These are phyloP conservation scores for Latrodectus geometricus DNA, from an alignment of 1,140 invertebrate species.

Conservation along the genomic window DNA sequence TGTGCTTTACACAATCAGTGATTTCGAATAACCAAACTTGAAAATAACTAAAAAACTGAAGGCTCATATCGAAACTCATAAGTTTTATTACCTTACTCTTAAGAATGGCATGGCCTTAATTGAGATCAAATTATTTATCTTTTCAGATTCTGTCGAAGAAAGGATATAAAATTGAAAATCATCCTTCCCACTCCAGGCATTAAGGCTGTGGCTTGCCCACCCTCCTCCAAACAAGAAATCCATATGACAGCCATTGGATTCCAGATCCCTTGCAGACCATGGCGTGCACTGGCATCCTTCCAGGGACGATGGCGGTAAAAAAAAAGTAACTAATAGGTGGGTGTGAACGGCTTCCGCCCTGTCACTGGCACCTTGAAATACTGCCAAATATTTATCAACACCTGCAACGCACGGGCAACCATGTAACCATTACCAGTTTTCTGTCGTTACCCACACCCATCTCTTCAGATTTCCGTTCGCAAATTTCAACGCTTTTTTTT, in stretches of 20 bases:
- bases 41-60: too few relatives aligned
- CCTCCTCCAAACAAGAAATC: too few relatives aligned
- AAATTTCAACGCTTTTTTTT: constrained; percentile 31
- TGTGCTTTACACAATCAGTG: too few relatives aligned
- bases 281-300: neutral
- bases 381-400: constrained; percentile 59
- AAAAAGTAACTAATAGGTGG: constrained; percentile 33
- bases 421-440: constrained; percentile 29
- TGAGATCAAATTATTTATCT: too few relatives aligned
- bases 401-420: constrained; percentile 36
- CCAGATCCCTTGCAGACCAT: neutral
- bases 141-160: too few relatives aligned
- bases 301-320: neutral
- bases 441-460: neutral
- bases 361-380: constrained; percentile 51
- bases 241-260: neutral
- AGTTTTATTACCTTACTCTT: too few relatives aligned
- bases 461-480: neutral
- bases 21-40: too few relatives aligned
- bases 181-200: too few relatives aligned
- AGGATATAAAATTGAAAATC: too few relatives aligned
- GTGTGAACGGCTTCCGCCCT: constrained; percentile 32
- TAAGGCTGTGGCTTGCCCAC: too few relatives aligned
- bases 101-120: too few relatives aligned
- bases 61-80: too few relatives aligned